Conservation (phyloP, 2,888 invertebrate genomes). For the Scaptomyza flava region DNA sequence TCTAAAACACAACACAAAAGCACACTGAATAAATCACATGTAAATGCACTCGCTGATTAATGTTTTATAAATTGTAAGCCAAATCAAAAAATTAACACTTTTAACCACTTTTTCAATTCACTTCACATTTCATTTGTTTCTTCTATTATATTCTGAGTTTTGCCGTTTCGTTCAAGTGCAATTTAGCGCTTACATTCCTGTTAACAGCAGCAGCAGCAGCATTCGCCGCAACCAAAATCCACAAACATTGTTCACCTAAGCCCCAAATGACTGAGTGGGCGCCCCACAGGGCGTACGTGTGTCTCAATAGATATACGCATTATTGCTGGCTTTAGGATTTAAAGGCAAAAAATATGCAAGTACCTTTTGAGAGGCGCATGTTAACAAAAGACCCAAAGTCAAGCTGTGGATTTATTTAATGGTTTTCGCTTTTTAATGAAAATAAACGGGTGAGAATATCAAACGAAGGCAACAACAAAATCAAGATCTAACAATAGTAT, state of each 20-base stretch:
- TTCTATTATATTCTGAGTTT: slow-evolving; percentile 34
- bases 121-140: slow-evolving; percentile 10
- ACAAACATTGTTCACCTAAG: slow-evolving; percentile 40
- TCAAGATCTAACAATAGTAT: neutral
- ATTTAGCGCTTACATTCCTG: slow-evolving; percentile 3
- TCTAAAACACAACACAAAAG: slow-evolving; percentile 18
- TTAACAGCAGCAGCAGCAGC: neutral
- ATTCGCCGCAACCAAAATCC: slow-evolving; percentile 19
- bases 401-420: slow-evolving; percentile 37
- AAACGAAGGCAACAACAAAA: neutral
- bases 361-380: slow-evolving; percentile 9
- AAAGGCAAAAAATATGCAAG: slow-evolving; percentile 37
- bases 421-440: neutral
- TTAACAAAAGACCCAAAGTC: slow-evolving; percentile 19
- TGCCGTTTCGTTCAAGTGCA: slow-evolving; percentile 36
- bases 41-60: slow-evolving; percentile 25
- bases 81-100: slow-evolving; percentile 13
- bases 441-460: slow-evolving; percentile 13
- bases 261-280: slow-evolving; percentile 25
- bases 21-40: slow-evolving; percentile 53
- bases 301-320: neutral
- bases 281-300: slow-evolving; percentile 12
- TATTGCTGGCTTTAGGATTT: neutral
- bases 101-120: slow-evolving; percentile 14
- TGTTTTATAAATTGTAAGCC: neutral